Conservation (phyloP, 2,113 vertebrate genomes). For the Strix uralensis region DNA sequence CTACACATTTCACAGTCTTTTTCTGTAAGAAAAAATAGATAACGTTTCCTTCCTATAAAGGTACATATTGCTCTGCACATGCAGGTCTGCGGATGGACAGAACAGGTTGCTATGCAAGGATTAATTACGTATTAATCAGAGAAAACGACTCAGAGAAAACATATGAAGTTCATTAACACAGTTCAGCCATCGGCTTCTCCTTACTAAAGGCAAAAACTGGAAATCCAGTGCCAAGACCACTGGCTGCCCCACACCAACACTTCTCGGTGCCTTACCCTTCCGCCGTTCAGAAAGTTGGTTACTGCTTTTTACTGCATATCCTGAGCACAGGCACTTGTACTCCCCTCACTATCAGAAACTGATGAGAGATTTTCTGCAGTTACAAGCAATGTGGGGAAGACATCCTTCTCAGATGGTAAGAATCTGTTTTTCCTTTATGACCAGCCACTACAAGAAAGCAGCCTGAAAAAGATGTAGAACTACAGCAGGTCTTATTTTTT, state of each 20-base stretch:
- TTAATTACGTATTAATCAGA: background rate
- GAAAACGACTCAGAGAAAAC: background rate
- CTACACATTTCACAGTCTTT: background rate
- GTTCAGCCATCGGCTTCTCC: background rate
- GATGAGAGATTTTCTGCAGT: background rate
- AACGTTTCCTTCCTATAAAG: background rate
- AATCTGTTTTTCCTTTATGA: background rate
- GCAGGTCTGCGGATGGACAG: background rate
- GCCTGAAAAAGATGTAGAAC: background rate
- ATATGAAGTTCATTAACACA: background rate
- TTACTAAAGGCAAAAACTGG: background rate
- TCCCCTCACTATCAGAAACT: background rate
- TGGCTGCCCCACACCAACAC: background rate
- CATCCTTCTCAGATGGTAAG: background rate
- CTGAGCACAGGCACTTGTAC: accelerated
- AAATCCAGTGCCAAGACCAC: background rate
- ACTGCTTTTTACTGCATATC: background rate
- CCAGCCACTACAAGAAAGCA: background rate
- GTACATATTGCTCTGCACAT: background rate
- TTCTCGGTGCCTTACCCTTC: background rate
- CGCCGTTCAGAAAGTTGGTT: accelerated
- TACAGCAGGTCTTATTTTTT: background rate
- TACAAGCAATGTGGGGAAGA: background rate
- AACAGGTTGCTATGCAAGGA: accelerated
- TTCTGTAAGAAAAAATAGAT: background rate